These are phyloP conservation scores for Eurois occulta DNA, from an alignment of 2,888 invertebrate genomes.

Conservation along the genomic window DNA sequence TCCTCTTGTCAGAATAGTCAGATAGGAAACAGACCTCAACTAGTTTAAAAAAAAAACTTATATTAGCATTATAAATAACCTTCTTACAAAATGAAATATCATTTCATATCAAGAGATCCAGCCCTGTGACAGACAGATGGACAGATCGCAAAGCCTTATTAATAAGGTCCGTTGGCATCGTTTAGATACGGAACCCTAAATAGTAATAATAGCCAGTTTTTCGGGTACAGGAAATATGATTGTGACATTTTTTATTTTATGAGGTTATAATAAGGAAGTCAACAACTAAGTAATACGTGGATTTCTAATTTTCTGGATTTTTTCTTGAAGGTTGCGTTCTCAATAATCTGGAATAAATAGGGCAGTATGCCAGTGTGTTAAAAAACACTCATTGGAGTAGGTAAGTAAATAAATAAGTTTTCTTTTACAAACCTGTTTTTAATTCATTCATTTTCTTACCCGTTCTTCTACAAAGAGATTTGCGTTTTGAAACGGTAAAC, in stretches of 20 bases:
- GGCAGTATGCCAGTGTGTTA: neutral
- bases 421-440: neutral
- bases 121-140: neutral
- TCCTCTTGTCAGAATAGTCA: too few relatives aligned
- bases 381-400: neutral
- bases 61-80: neutral
- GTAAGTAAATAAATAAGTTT: too few relatives aligned
- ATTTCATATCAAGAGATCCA: neutral
- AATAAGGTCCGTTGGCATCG: neutral
- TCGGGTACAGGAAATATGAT: conserved; percentile 52
- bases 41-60: neutral
- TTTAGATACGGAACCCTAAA: neutral
- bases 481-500: neutral
- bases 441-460: neutral
- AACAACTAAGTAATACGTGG: conserved; percentile 21
- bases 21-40: neutral
- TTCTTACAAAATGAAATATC: neutral
- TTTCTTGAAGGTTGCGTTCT: conserved; percentile 2
- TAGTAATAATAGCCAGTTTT: conserved; percentile 35
- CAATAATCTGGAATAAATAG: conserved; percentile 1
- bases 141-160: neutral
- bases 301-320: neutral
- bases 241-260: conserved; percentile 55
- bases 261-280: conserved; percentile 54
- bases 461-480: neutral